Evolutionary conservation across 2,888 invertebrate genomes (phyloP), one percentile per base, ranked within the genome.

Genomic region (Pseudanteris insignis): DNA sequence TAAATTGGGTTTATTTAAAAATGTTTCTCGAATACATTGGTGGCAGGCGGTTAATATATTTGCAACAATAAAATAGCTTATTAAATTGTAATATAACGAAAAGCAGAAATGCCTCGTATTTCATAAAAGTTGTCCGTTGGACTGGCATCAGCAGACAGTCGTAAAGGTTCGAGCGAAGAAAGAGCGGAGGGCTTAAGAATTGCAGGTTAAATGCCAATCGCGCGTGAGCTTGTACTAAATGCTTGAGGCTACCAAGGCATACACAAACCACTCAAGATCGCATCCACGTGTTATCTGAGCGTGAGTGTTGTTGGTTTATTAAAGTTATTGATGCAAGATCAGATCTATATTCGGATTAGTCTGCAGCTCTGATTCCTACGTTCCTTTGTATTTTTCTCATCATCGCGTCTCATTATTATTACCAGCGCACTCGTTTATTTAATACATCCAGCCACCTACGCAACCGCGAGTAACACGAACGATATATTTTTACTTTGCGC

Each of bases 251-350:
- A 55, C 51, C 58, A 64, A 54, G 47, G 55, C 53, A 57, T 54
- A 46, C 61, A 54, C 50, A 44, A 55, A 48, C 57, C 61, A 55
- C 55, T 61, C 53, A 59, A 65, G 66, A 70, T 63, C 55, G 44
- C 50, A 54, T 60, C 64, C 63, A 51, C 61, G 66, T 67, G 68
- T 64, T 64, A 59, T 66, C 66, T 41, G 58, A 61, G 63, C 61
- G 60, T 59, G 69, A 71, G 67, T 68, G 71, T 71, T 70, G 74
- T 73, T 72, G 72, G 74, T 73, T 76, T 75, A 76, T 75, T 73
- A 75, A 74, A 70, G 68, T 72, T 73, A 76, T 74, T 72, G 73
- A 74, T 75, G 72, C 67, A 62, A 73, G 73, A 75, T 74, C 67
- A 55, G 70, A 76, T 75, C 74, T 70, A 67, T 67, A 66, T 65